Evolutionary conservation across 2,888 invertebrate species (phyloP).

Genomic region (Acleris cristana): DNA sequence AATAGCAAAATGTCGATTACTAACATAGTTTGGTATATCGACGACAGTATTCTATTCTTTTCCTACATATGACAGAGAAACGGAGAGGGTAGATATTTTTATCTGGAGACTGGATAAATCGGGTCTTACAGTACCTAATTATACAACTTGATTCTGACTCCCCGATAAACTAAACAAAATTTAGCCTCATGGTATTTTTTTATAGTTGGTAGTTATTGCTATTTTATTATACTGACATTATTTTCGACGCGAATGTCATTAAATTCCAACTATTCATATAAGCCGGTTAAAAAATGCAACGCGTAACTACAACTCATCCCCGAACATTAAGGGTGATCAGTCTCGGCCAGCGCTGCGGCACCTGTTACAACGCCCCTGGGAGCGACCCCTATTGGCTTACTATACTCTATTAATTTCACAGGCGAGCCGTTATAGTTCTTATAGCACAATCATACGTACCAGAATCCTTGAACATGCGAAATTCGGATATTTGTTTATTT

Average conservation of each 20-base stretch:
- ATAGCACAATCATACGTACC: slow-evolving; percentile 28
- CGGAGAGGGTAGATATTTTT: too few relatives aligned
- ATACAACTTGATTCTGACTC: too few relatives aligned
- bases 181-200: too few relatives aligned
- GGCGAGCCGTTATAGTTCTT: slow-evolving; percentile 40
- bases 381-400: slow-evolving; percentile 47
- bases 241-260: slow-evolving; percentile 1
- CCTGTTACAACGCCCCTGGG: slow-evolving; percentile 59
- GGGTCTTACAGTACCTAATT: too few relatives aligned
- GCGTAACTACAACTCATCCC: slow-evolving; percentile 54
- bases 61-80: too few relatives aligned
- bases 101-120: too few relatives aligned
- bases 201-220: too few relatives aligned
- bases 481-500: slow-evolving; percentile 40
- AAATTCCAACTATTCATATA: slow-evolving; percentile 17
- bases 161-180: too few relatives aligned
- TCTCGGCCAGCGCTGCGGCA: slow-evolving; percentile 57
- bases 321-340: slow-evolving; percentile 62
- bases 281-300: slow-evolving; percentile 21
- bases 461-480: slow-evolving; percentile 25
- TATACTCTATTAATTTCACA: slow-evolving; percentile 52
- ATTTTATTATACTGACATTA: not conserved
- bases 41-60: too few relatives aligned
- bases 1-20: too few relatives aligned
- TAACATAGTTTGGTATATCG: too few relatives aligned